Conservation (phyloP, 2,797 vertebrate genomes). For the Myotis vivesi region DNA sequence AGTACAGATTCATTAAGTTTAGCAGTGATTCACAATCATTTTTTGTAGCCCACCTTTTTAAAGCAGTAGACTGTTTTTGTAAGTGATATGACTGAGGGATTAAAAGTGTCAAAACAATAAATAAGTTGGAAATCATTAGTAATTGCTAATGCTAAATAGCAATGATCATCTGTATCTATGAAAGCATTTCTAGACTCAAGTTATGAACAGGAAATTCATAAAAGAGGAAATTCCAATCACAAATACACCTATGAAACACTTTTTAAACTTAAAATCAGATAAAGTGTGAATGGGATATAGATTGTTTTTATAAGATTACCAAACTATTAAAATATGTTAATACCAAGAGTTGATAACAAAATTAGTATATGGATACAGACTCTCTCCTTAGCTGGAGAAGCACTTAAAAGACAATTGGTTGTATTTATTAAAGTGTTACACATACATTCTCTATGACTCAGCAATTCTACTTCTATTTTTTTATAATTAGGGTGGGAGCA, state of each 20-base stretch:
- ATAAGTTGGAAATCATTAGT: background rate
- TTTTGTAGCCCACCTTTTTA: background rate
- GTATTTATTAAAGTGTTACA: background rate
- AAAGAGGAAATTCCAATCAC: background rate
- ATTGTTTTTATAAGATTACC: background rate
- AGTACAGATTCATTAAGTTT: background rate
- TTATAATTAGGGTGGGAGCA: background rate
- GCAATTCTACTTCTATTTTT: background rate
- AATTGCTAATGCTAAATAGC: background rate
- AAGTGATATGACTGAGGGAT: background rate
- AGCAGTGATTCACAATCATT: background rate
- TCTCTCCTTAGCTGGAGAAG: background rate
- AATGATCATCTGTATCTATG: background rate
- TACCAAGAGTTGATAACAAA: background rate
- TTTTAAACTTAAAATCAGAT: background rate
- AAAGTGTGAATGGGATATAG: background rate
- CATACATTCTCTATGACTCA: background rate
- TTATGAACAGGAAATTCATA: background rate
- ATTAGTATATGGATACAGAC: background rate
- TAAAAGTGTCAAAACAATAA: background rate
- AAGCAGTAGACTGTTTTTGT: background rate
- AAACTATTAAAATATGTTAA: conserved; percentile 7
- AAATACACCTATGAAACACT: background rate
- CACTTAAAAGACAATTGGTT: background rate
- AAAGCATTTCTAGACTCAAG: background rate